A percentile compares a stretch with the other conserved stretches of the same genome.
Evolutionary conservation across 2,797 vertebrate species (phyloP).

Genomic region (Kryptolebias ocellatus): DNA sequence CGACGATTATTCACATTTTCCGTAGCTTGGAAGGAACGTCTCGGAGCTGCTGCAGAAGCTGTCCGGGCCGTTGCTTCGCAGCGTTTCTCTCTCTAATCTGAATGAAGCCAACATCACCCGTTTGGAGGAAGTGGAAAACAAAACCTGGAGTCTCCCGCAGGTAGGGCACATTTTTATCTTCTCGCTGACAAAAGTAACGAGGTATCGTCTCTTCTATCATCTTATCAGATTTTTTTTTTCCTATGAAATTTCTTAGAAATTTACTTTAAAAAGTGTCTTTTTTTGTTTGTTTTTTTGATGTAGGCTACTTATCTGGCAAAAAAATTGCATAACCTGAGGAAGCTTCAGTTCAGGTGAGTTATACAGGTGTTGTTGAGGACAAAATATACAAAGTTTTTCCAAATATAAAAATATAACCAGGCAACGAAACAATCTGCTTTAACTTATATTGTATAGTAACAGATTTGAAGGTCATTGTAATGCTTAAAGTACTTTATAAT

Average conservation of each 20-base stretch:
- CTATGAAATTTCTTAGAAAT: no score
- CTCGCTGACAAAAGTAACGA: background rate
- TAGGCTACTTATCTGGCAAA: conserved; percentile 54
- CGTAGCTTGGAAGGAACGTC: conserved; percentile 55
- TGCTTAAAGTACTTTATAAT: no score
- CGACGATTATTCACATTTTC: background rate
- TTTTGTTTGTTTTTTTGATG: background rate
- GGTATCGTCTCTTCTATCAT: background rate
- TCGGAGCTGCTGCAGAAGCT: conserved; percentile 63
- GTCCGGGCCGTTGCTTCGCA: conserved; percentile 49
- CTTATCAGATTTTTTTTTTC: no score
- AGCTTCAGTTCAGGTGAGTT: conserved; percentile 46
- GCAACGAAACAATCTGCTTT: background rate
- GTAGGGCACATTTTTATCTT: conserved; percentile 66
- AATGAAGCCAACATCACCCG: conserved; percentile 58
- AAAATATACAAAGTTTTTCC: background rate
- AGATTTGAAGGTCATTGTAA: no score
- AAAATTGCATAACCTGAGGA: conserved; percentile 2
- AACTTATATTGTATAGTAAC: no score
- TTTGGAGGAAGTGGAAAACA: conserved; percentile 59
- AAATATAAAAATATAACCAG: no score
- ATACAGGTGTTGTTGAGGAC: background rate
- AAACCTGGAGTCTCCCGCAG: conserved; percentile 68
- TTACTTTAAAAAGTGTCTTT: no score
- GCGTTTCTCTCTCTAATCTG: conserved; percentile 64